These are phyloP conservation scores for Calliopum simillimum DNA, from an alignment of 2,888 invertebrate genomes.

Conservation along the genomic window DNA sequence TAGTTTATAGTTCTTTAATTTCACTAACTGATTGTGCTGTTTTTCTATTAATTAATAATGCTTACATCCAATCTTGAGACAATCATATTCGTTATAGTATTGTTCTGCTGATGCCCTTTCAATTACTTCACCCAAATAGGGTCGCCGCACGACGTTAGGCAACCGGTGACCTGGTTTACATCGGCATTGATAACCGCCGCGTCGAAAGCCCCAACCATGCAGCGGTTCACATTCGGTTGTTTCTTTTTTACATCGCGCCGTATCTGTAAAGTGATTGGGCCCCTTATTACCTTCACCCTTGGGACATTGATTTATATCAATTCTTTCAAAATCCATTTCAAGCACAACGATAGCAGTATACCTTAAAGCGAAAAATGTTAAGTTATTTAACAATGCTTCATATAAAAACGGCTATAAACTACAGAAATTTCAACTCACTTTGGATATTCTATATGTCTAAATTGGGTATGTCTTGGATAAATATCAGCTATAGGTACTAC, in stretches of 20 bases:
- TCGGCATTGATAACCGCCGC: conserved; percentile 95
- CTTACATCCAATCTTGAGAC: conserved; percentile 91
- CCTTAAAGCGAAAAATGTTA: conserved; percentile 59
- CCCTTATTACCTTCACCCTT: conserved; percentile 86
- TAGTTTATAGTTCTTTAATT: conserved; percentile 2
- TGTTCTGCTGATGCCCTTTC: conserved; percentile 93
- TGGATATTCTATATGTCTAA: conserved; percentile 92
- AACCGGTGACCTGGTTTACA: conserved; percentile 90
- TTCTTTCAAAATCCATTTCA: conserved; percentile 96
- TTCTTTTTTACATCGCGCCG: conserved; percentile 89
- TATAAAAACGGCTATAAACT: too few relatives aligned
- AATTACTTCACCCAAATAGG: conserved; percentile 92
- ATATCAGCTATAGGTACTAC: conserved; percentile 96
- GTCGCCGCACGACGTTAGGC: conserved; percentile 87
- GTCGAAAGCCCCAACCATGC: conserved; percentile 94
- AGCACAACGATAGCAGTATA: conserved; percentile 92
- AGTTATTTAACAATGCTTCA: too few relatives aligned
- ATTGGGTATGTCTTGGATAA: conserved; percentile 92
- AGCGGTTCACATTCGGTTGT: conserved; percentile 97
- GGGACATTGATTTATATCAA: conserved; percentile 98
- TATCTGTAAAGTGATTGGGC: conserved; percentile 89
- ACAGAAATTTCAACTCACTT: conserved; percentile 84
- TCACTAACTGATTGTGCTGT: too few relatives aligned
- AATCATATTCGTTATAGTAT: conserved; percentile 93
- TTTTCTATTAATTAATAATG: conserved; percentile 45